A percentile compares a stretch with the other conserved stretches of the same genome.
Conservation (phyloP, 2,888 invertebrate species). For the Nemurella pictetii region DNA sequence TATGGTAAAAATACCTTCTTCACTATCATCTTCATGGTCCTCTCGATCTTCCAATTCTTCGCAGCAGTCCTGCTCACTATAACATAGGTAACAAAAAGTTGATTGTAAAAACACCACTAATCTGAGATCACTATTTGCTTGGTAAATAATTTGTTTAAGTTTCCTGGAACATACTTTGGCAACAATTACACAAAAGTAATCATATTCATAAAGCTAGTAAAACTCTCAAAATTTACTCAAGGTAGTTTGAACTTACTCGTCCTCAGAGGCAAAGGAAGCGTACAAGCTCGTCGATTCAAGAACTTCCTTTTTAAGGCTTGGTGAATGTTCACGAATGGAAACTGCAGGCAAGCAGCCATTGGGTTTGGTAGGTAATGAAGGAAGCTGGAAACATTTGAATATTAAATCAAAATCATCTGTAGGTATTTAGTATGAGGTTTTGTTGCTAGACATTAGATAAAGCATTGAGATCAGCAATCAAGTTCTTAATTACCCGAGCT, state of each 20-base stretch:
- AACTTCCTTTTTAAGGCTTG: neutral
- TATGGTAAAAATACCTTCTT: conserved; percentile 35
- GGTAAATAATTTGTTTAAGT: no score
- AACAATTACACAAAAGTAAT: no score
- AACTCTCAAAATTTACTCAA: no score
- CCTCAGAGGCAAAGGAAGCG: neutral
- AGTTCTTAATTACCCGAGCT: neutral
- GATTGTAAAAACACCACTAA: no score
- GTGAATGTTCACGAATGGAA: neutral
- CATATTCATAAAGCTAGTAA: no score
- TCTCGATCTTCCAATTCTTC: conserved; percentile 37
- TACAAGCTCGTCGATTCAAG: neutral
- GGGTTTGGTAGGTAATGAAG: neutral
- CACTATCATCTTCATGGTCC: conserved; percentile 38
- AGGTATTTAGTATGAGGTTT: neutral
- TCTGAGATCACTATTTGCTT: no score
- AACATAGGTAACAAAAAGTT: conserved; percentile 8
- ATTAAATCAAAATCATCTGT: neutral
- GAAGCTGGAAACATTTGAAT: conserved; percentile 1
- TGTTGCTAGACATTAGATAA: neutral
- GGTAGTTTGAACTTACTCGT: conserved; percentile 2
- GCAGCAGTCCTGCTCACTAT: conserved; percentile 35
- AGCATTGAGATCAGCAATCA: neutral
- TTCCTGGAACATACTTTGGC: no score
- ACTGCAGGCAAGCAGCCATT: neutral